Percentiles rank a stretch among this genome's conserved stretches.
Conservation (phyloP, 2,797 vertebrate species). For the Peromyscus attwateri region DNA sequence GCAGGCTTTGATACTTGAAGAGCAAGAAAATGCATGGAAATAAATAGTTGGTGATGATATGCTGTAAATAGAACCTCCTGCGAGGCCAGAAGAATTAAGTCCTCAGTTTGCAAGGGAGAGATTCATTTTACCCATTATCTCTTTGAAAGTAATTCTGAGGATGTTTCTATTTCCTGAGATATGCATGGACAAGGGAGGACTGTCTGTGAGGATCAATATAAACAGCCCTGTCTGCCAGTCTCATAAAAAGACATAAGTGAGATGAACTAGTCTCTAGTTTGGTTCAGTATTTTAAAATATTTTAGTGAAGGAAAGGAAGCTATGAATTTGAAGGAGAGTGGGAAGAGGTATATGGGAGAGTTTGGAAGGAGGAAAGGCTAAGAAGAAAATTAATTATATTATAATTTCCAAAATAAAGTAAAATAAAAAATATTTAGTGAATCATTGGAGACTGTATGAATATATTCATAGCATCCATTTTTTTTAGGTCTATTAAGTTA, state of each 20-base stretch:
- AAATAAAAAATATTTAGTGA: constrained; percentile 53
- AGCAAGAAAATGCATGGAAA: neutral
- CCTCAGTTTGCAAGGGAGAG: neutral
- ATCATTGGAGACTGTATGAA: neutral
- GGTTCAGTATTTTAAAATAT: constrained; percentile 51
- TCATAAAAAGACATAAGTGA: neutral
- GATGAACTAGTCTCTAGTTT: neutral
- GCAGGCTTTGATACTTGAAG: neutral
- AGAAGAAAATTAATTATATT: neutral
- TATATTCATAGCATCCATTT: neutral
- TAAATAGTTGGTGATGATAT: neutral
- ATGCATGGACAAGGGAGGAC: neutral
- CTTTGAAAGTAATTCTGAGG: constrained; percentile 14
- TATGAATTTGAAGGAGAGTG: neutral
- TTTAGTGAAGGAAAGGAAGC: neutral
- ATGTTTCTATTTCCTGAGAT: neutral
- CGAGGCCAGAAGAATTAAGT: neutral
- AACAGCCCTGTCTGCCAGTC: neutral
- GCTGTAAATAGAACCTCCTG: neutral
- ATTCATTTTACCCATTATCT: neutral
- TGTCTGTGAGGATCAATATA: neutral
- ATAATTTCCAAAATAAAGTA: neutral
- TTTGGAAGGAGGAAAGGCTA: neutral
- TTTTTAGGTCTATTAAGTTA: neutral
- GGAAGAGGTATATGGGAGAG: neutral